Conservation (phyloP, 2,113 vertebrate species). For the Apus apus region DNA sequence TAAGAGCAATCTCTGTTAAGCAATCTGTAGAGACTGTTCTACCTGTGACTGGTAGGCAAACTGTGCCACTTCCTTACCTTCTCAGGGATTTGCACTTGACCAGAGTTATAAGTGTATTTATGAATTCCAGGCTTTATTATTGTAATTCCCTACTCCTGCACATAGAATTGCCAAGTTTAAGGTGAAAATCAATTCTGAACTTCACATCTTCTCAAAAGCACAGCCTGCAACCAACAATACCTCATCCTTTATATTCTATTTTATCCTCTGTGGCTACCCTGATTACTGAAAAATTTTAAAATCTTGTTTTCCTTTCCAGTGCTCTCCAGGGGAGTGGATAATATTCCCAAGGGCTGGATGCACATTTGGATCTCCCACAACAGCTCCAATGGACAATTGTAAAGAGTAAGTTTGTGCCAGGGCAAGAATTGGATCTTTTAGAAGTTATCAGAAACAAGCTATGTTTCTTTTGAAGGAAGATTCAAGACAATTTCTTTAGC, state of each 20-base stretch:
- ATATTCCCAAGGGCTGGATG: background rate
- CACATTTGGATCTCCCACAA: background rate
- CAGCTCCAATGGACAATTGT: background rate
- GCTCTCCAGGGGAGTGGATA: background rate
- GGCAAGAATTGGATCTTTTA: background rate
- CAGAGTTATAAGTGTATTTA: background rate
- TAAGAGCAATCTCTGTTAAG: constrained; percentile 8
- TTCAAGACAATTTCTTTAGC: background rate
- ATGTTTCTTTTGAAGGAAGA: background rate
- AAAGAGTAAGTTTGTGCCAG: background rate
- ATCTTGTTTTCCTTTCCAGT: background rate
- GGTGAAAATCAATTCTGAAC: background rate
- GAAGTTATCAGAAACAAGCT: background rate
- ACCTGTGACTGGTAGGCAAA: constrained; percentile 1
- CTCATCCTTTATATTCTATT: background rate
- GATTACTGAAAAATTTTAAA: background rate
- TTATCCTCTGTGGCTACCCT: background rate
- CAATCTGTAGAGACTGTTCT: constrained; percentile 2
- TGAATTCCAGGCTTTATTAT: background rate
- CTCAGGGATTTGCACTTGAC: constrained; percentile 2
- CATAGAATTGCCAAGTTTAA: background rate
- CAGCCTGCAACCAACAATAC: background rate
- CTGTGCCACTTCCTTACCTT: background rate
- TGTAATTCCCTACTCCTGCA: background rate
- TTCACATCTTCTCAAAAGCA: background rate